phyloP scores from a whole-genome alignment of 1,140 invertebrate genomes.

The Aphaenogaster ashmeadi region DNA sequence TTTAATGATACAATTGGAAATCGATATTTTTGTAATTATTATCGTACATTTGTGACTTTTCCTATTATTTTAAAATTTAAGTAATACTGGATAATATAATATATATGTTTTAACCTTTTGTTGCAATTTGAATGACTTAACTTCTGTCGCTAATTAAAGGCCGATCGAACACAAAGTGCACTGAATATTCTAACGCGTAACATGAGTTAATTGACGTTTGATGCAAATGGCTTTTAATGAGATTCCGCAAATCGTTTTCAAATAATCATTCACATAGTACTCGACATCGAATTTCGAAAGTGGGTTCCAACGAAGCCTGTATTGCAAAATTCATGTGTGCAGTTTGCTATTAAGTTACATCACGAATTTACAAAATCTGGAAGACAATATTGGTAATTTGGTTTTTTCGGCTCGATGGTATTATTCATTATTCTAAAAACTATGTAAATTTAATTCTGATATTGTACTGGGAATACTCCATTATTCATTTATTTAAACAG shows the following conservation, averaged over 20 bases:
- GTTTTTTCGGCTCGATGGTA: not conserved
- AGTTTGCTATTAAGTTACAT: slow-evolving; percentile 29
- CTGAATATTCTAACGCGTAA: slow-evolving; percentile 50
- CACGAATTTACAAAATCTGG: not conserved
- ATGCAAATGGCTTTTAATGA: slow-evolving; percentile 55
- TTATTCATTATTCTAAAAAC: not conserved
- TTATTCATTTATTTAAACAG: not conserved
- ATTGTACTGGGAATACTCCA: not conserved
- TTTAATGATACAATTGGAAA: slow-evolving; percentile 2
- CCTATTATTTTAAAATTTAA: not conserved
- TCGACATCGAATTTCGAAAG: slow-evolving; percentile 55
- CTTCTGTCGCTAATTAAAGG: slow-evolving; percentile 62
- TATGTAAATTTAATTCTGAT: not conserved
- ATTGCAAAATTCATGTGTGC: slow-evolving; percentile 15
- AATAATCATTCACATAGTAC: slow-evolving; percentile 46
- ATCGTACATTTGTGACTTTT: not conserved
- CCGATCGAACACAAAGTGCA: slow-evolving; percentile 54
- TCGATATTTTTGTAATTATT: not conserved
- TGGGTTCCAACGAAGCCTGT: slow-evolving; percentile 9
- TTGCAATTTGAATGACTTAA: slow-evolving; percentile 52
- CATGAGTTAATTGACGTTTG: slow-evolving; percentile 60
- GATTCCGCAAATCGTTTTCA: slow-evolving; percentile 59
- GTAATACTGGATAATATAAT: not conserved
- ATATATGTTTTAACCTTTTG: slow-evolving; percentile 38
- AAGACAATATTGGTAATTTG: not conserved